Evolutionary conservation across 2,888 invertebrate species (phyloP).

Genomic region (Cryptus viduatorius): DNA sequence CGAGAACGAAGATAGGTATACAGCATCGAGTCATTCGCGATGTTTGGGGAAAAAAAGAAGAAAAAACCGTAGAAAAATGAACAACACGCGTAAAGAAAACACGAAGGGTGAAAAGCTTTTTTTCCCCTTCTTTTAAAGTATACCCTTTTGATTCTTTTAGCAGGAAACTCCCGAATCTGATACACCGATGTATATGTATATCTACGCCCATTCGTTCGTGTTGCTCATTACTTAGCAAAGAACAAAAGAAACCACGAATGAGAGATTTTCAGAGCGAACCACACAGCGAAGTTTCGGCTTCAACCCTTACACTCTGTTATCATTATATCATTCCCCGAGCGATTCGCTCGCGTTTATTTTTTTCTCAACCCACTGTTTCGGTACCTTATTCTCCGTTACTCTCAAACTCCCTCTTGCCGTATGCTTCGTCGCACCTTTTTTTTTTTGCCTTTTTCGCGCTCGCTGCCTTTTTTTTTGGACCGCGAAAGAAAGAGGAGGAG

Average conservation of each 20-base stretch:
- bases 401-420: slow-evolving; percentile 12
- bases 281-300: neutral
- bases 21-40: neutral
- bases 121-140: neutral
- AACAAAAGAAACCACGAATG: slow-evolving; percentile 43
- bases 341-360: slow-evolving; percentile 32
- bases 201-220: neutral
- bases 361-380: slow-evolving; percentile 17
- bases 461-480: slow-evolving; percentile 18
- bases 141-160: slow-evolving; percentile 3
- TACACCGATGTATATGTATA: neutral
- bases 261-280: slow-evolving; percentile 20
- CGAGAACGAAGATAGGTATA: neutral
- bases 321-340: slow-evolving; percentile 14
- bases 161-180: slow-evolving; percentile 4
- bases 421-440: slow-evolving; percentile 61
- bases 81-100: neutral
- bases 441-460: slow-evolving; percentile 64
- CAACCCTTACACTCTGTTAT: slow-evolving; percentile 15
- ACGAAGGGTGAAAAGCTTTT: neutral
- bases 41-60: neutral
- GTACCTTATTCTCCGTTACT: slow-evolving; percentile 11
- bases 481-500: neutral
- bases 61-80: neutral
- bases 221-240: slow-evolving; percentile 40